A percentile compares a stretch with the other conserved stretches of the same genome.
Evolutionary conservation across 1,140 invertebrate species (phyloP).

Genomic region (Neodiprion virginianus): DNA sequence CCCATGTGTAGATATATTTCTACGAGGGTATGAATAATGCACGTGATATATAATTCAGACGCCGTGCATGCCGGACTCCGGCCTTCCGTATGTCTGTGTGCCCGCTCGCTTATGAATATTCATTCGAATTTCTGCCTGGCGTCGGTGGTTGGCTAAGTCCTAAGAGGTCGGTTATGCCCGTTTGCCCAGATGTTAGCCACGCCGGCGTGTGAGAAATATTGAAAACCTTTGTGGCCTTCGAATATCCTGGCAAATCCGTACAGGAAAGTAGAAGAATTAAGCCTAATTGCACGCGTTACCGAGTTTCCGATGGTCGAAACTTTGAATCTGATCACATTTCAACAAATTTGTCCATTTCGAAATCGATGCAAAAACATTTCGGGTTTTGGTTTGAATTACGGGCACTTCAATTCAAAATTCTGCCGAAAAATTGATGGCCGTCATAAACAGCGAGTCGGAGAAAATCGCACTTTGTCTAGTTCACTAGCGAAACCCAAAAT

Average conservation of each 20-base stretch:
- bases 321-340: too few species aligned
- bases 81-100: conserved; percentile 4
- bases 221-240: not conserved
- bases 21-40: conserved; percentile 9
- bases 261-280: not conserved
- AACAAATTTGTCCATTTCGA: too few species aligned
- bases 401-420: too few species aligned
- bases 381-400: too few species aligned
- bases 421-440: too few species aligned
- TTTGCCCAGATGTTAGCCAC: not conserved
- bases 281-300: not conserved
- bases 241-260: not conserved
- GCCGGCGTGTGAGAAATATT: not conserved
- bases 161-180: not conserved
- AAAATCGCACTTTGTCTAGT: too few species aligned
- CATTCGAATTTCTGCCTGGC: not conserved
- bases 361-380: too few species aligned
- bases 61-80: not conserved
- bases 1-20: conserved; percentile 5
- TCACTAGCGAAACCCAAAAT: too few species aligned
- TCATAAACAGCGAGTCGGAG: too few species aligned
- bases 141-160: not conserved
- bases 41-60: conserved; percentile 14
- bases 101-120: conserved; percentile 8
- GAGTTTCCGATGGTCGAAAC: too few species aligned